Evolutionary conservation across 2,797 vertebrate genomes (phyloP).

Genomic region (Neostethus bicornis): DNA sequence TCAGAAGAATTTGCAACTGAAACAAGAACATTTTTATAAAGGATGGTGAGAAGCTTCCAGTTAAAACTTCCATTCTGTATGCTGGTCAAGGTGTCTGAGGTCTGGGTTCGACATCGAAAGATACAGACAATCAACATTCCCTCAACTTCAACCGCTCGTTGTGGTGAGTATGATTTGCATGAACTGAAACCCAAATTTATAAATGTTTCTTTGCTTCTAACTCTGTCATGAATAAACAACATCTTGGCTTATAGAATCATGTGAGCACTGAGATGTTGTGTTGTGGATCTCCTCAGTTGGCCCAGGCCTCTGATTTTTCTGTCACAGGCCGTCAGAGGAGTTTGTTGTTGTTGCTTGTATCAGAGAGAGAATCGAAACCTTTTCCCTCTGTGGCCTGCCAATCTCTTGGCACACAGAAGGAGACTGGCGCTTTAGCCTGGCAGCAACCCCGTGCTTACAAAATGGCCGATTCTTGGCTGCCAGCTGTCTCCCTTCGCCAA

Average conservation of each 20-base stretch:
- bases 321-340: constrained; percentile 55
- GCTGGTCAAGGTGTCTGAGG: constrained; percentile 15
- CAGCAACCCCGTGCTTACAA: constrained; percentile 78
- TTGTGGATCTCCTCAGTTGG: constrained; percentile 55
- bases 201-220: constrained; percentile 7
- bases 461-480: constrained; percentile 82
- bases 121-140: constrained; percentile 15
- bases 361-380: constrained; percentile 61
- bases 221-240: constrained; percentile 26
- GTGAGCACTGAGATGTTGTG: constrained; percentile 25
- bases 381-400: constrained; percentile 62
- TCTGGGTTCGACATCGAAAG: constrained; percentile 33
- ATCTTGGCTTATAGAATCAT: constrained; percentile 27
- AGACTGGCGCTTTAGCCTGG: constrained; percentile 74
- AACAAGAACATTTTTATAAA: constrained; percentile 9
- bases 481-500: constrained; percentile 80
- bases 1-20: constrained; percentile 9
- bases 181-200: constrained; percentile 4
- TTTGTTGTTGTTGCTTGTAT: constrained; percentile 62
- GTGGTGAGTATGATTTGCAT: constrained; percentile 60
- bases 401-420: constrained; percentile 69
- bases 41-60: constrained; percentile 11
- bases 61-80: background rate
- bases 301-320: constrained; percentile 59
- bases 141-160: background rate